Base-by-base conservation (phyloP, 2,888 invertebrate species). In the Elmis aenea region DNA sequence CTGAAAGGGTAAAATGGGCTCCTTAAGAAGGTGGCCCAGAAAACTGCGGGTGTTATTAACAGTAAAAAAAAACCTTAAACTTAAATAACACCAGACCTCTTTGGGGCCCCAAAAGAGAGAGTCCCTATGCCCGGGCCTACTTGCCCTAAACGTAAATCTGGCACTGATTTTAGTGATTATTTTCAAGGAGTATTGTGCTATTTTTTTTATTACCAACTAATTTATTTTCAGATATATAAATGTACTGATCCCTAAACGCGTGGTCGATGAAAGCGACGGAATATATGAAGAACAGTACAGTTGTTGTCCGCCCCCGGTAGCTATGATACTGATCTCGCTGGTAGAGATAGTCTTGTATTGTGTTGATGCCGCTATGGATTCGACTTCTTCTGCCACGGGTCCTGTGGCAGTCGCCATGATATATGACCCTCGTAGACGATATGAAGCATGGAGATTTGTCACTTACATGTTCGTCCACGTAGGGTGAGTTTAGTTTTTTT, bases 381-480 rank as follows among this genome's bases (percentile, higher is more conserved):
- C 61, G 50, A 73, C 71, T 2, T 60, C 69, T 49, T 48, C 33
- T 3, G 53, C 48, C 1, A 37, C 38, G 16, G 90, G 92, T 0
- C 88, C 92, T 0, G 78, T 86, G 18, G 84, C 88, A 5, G 80
- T 80, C 31, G 66, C 84, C 2, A 82, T 94, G 49, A 89, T 96
- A 46, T 95, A 93, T 68, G 82, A 90, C 69, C 95, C 96, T 0
- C 74, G 80, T 42, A 79, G 80, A 57, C 76, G 94, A 42, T 74
- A 81, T 33, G 86, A 99, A 69, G 84, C 82, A 1, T 97, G 97
- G 96, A 74, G 97, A 55, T 96, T 83, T 65, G 55, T 94, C 29
- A 86, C 90, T 1, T 99, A 97, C 62, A 94, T 94, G 92, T 83
- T 95, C 62, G 90, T 96, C 13, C 95, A 96, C 67, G 85, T 90